Base-by-base conservation (phyloP, 2,888 invertebrate genomes). In the Pristionchus japonicus region DNA sequence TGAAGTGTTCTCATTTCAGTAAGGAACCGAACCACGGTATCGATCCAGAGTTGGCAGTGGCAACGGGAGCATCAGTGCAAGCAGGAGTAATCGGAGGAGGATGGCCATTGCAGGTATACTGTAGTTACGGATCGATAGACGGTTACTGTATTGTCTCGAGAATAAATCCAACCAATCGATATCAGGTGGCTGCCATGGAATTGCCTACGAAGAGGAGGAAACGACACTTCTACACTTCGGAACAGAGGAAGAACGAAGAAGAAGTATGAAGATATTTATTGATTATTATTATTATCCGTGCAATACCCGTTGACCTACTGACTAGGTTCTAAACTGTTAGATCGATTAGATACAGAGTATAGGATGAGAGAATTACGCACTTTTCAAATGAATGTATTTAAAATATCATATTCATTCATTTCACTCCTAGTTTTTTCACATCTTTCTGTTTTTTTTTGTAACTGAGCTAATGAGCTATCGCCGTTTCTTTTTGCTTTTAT, bases 21-120 rank as follows among this genome's bases (percentile, higher is more conserved):
- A 94, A 94, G 90, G 89, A 92, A 13, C 94, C 94, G 13, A 94
- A 95, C 89, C 93, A 89, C 87, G 94, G 94, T 43, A 90, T 95
- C 20, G 95, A 96, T 89, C 95, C 95, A 0, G 95, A 96, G 89
- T 91, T 95, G 82, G 95, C 95, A 3, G 95, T 95, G 0, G 95
- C 94, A 3, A 95, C 95, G 11, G 95, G 95, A 1, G 95, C 95
- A 34, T 94, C 95, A 11, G 95, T 95, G 43, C 95, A 96, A 91
- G 95, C 95, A 4, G 95, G 95, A 20, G 95, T 95, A 52, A 93
- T 95, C 52, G 95, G 95, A 37, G 95, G 95, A 13, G 95, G 95
- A 92, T 96, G 95, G 95, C 95, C 95, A 0, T 93, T 95, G 52
- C 94, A 95, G 82, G 95, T 95, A 84, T 20, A 77, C n/a, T n/a